Conservation (phyloP, 2,888 invertebrate species). For the Xanthorhoe spadicearia region DNA sequence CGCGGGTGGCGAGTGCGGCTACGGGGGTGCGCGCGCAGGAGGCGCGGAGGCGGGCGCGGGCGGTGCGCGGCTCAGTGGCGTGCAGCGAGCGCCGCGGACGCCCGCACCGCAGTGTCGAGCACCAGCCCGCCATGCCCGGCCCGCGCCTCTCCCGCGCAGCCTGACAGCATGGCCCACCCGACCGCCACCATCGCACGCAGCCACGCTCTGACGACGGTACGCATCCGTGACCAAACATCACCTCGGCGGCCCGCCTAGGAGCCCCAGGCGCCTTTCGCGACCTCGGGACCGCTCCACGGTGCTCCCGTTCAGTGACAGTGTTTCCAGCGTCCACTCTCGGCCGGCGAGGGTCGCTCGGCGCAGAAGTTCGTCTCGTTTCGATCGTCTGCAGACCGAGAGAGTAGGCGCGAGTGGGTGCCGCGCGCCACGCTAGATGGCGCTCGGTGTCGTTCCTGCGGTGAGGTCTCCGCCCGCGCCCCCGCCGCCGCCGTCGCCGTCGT, state of each 20-base stretch:
- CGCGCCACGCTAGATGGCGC: constrained; percentile 82
- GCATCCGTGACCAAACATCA: constrained; percentile 56
- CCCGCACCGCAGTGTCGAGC: constrained; percentile 84
- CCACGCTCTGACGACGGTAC: constrained; percentile 85
- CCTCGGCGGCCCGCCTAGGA: constrained; percentile 38
- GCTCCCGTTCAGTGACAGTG: constrained; percentile 73
- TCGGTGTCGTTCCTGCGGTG: constrained; percentile 82
- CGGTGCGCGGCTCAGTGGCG: constrained; percentile 81
- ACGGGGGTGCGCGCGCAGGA: constrained; percentile 47
- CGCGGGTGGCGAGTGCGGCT: constrained; percentile 46
- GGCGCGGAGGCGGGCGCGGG: constrained; percentile 65
- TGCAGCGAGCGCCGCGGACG: constrained; percentile 84
- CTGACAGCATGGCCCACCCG: constrained; percentile 84
- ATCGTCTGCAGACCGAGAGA: constrained; percentile 82
- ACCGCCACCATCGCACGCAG: constrained; percentile 84
- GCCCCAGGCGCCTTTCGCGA: constrained; percentile 46
- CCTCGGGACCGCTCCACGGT: constrained; percentile 49
- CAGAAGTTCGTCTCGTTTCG: constrained; percentile 77
- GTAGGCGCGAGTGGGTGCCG: constrained; percentile 78
- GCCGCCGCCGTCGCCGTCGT: constrained; percentile 60
- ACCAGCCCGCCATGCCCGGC: constrained; percentile 84
- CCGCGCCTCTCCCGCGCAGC: constrained; percentile 83
- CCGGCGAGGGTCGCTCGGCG: constrained; percentile 69
- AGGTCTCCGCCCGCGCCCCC: constrained; percentile 80
- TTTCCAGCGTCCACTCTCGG: constrained; percentile 54